phyloP scores from a whole-genome alignment of 2,113 vertebrate genomes.

The Embiotoca jacksoni region DNA sequence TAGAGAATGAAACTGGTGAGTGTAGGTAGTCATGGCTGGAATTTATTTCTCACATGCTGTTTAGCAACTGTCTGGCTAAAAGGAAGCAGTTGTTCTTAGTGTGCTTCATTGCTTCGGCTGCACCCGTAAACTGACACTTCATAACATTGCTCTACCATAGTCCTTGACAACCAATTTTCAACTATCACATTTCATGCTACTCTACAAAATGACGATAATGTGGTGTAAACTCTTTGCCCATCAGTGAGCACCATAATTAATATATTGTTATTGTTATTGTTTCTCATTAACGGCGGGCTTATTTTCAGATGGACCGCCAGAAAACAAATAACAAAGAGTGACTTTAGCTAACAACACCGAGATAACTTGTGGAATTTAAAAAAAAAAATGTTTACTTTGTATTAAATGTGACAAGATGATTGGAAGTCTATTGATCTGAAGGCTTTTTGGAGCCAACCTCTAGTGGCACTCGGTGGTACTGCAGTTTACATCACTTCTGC shows the following conservation, averaged over 20 bases:
- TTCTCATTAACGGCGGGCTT: too few species aligned
- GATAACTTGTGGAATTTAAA: too few species aligned
- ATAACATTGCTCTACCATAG: slow-evolving; percentile 35
- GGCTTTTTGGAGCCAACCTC: too few species aligned
- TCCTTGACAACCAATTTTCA: slow-evolving; percentile 62
- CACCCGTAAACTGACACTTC: slow-evolving; percentile 38
- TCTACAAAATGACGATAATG: slow-evolving; percentile 17
- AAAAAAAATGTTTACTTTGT: too few species aligned
- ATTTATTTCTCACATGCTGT: slow-evolving; percentile 31
- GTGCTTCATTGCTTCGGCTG: slow-evolving; percentile 44
- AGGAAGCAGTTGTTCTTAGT: slow-evolving; percentile 45
- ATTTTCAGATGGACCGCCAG: too few species aligned
- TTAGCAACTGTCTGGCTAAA: slow-evolving; percentile 17
- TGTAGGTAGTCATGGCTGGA: slow-evolving; percentile 32
- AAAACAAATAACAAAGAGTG: too few species aligned
- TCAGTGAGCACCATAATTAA: background rate
- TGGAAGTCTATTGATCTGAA: too few species aligned
- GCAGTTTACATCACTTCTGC: too few species aligned
- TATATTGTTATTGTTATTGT: too few species aligned
- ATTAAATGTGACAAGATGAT: too few species aligned
- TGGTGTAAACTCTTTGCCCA: background rate
- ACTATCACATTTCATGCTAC: slow-evolving; percentile 58
- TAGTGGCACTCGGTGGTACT: too few species aligned
- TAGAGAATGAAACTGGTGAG: slow-evolving; percentile 18
- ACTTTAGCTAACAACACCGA: too few species aligned